Evolutionary conservation across 2,888 invertebrate genomes (phyloP), one percentile per base, ranked within the genome.

Genomic region (Thecocarcelia acutangulata): DNA sequence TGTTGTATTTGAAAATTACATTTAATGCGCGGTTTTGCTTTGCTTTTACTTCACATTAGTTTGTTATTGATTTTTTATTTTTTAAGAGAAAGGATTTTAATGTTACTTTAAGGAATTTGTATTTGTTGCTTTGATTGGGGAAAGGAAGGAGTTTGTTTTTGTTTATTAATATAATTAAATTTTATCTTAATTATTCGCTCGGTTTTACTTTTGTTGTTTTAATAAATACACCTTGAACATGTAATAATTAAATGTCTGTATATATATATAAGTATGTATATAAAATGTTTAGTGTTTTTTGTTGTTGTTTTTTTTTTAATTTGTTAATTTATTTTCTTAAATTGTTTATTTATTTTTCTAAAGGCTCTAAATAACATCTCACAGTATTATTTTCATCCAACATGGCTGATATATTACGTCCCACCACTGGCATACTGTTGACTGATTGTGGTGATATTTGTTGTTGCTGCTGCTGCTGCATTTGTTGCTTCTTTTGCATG

Each of bases 321-420:
- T 64, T 70, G n/a, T 63, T 58, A 33, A 33, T 33, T 37, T 61
- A 19, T 76, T 59, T 24, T 59, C 33, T 33, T 3, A 33, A 33
- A 33, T 64, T 44, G 44, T 63, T 77, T 86, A 89, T 86, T 90
- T 90, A 89, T 86, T 90, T 90, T 46, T 88, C 86, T 85, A 90
- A 85, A 37, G 96, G 96, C 89, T 96, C 96, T 86, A 96, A 91
- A 89, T 96, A 96, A 90, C 96, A 96, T 76, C 96, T 95, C 78
- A 97, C 96, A 80, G 96, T 96, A 87, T 94, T 94, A 87, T 95
- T 95, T 56, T 96, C 96, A 88, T 96, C 96, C 69, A 96, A 92
- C 82, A 96, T 96, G 13, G 96, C 96, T 33, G 96, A 90, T 76
- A 90, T 83, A 84, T 90, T 90, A 44, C 90, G 87, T 15, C 87